Base-by-base conservation (phyloP, 2,113 vertebrate species). In the Calidris pygmaea region DNA sequence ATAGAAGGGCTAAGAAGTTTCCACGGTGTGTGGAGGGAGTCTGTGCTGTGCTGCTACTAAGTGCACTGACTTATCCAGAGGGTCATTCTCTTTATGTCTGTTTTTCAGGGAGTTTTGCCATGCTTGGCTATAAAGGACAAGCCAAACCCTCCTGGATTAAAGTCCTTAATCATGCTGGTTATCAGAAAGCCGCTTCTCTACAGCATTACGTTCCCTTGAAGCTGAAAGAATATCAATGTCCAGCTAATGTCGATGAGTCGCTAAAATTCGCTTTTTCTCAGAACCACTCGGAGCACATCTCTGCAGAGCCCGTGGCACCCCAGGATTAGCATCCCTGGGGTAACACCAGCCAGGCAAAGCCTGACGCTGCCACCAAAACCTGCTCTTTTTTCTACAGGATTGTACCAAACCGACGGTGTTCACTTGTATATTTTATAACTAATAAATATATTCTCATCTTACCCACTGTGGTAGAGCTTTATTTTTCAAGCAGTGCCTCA, bases 21-120 rank as follows among this genome's bases (percentile, higher is more conserved):
- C 83, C 1, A 0, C 60, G 82, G 6, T 48, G 6, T 56, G 43
- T 55, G 56, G 32, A 56, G 26, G 62, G 50, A 34, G 27, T 37
- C 66, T 1, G 3, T 21, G 41, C 66, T 90, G 60, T 21, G 22
- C 45, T 88, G 73, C 68, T 88, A 65, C 24, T 72, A 45, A 75
- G 35, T 37, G 60, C 91, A 21, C 23, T 0, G 6, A 84, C 53
- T 65, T 43, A n/a, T 32, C 45, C 55, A 66, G 73, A 83, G 52
- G 14, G 22, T 96, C 75, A 87, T 37, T 68, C 14, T 66, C 67
- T 79, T 41, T 91, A 29, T 92, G 45, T 97, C 88, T 94, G 85
- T 81, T 95, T 97, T 96, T 47, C 95, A 97, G 97, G 97, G 79
- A 96, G 80, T 84, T 96, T 97, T 90, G 89, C 94, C 59, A 93